A percentile compares a stretch with the other conserved stretches of the same genome.
Evolutionary conservation across 2,888 invertebrate species (phyloP).

Genomic region (Clusia tigrina): DNA sequence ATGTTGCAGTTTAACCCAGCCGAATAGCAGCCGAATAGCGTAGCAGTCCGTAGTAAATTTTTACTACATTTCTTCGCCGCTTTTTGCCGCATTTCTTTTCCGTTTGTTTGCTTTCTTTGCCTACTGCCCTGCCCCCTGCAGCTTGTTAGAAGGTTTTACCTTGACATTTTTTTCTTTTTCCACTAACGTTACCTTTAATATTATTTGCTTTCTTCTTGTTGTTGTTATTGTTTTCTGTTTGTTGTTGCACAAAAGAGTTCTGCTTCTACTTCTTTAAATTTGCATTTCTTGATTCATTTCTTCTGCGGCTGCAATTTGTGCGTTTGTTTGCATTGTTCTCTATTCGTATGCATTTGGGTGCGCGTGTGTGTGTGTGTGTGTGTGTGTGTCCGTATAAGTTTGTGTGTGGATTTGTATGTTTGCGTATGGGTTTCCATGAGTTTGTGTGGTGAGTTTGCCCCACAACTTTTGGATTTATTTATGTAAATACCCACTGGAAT

Average conservation of each 20-base stretch:
- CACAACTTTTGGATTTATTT: constrained; percentile 19
- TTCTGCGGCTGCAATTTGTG: background rate
- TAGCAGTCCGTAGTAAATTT: no score
- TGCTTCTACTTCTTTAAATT: constrained; percentile 17
- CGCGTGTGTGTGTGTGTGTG: constrained; percentile 35
- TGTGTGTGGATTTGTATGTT: constrained; percentile 17
- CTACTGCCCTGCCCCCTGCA: constrained; percentile 30
- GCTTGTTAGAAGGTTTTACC: constrained; percentile 44
- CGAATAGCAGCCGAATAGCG: no score
- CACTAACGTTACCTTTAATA: constrained; percentile 10
- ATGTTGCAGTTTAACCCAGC: no score
- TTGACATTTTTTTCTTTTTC: constrained; percentile 48
- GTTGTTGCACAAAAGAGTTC: constrained; percentile 10
- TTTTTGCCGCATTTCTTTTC: no score
- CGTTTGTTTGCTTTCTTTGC: constrained; percentile 8
- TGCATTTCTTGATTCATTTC: constrained; percentile 19
- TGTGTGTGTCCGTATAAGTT: constrained; percentile 26
- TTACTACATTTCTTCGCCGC: no score
- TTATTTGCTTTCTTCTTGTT: constrained; percentile 29
- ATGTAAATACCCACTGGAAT: constrained; percentile 21
- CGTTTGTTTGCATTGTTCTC: constrained; percentile 25
- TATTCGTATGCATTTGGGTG: constrained; percentile 26
- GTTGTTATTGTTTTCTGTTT: constrained; percentile 20
- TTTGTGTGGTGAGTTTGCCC: no score
- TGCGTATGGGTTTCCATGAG: background rate